Evolutionary conservation across 2,797 vertebrate species (phyloP).

Genomic region (Fistularia tabacaria): DNA sequence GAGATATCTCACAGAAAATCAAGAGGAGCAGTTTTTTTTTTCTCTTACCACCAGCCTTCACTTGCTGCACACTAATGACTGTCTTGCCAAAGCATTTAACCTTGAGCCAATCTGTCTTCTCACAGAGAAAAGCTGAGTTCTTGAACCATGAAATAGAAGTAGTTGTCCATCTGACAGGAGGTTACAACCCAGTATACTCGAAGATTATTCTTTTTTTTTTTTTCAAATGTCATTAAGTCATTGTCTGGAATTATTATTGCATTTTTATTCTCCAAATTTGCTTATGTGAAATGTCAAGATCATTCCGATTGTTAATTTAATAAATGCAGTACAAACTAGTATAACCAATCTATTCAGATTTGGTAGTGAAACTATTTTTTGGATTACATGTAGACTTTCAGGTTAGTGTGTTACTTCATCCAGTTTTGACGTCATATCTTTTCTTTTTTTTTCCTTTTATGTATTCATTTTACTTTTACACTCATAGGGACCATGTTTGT

Average conservation of each 20-base stretch:
- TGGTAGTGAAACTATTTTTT: no score
- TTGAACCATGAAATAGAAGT: constrained; percentile 72
- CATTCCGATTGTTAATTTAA: constrained; percentile 3
- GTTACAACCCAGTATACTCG: constrained; percentile 53
- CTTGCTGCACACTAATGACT: constrained; percentile 70
- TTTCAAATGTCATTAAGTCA: constrained; percentile 38
- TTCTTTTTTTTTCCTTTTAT: no score
- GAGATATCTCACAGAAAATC: constrained; percentile 55
- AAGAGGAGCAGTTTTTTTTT: constrained; percentile 39
- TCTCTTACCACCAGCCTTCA: constrained; percentile 45
- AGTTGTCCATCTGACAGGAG: constrained; percentile 56
- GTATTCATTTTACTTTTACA: no score
- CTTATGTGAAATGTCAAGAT: no score
- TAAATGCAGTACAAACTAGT: constrained; percentile 18
- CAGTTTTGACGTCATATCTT: no score
- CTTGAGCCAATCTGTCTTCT: constrained; percentile 68
- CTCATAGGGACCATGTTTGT: no score
- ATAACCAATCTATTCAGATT: no score
- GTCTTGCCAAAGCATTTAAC: constrained; percentile 67
- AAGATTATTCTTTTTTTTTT: constrained; percentile 50
- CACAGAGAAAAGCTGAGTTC: constrained; percentile 59
- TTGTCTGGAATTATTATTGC: constrained; percentile 12
- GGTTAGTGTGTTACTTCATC: no score
- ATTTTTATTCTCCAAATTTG: constrained; percentile 5
- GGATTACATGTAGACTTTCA: no score